phyloP scores from a whole-genome alignment of 2,888 invertebrate species.

The Fragum fragum region DNA sequence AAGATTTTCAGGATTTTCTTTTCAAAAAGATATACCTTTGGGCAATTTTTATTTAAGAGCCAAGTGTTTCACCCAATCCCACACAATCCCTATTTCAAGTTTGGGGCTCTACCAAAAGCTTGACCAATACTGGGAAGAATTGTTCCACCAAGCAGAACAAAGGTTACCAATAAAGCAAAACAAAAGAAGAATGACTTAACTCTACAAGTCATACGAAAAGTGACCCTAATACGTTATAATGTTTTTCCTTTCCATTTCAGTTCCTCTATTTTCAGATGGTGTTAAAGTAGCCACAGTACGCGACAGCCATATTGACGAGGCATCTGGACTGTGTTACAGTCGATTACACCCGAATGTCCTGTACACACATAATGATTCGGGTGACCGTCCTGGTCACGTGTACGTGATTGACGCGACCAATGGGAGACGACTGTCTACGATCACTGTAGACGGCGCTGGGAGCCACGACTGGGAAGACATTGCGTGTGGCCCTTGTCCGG shows the following conservation, averaged over 20 bases:
- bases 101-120: no score
- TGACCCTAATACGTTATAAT: no score
- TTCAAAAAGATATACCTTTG: no score
- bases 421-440: conserved; percentile 40
- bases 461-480: conserved; percentile 70
- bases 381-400: conserved; percentile 44
- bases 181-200: no score
- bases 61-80: no score
- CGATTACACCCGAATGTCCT: conserved; percentile 58
- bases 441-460: conserved; percentile 54
- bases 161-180: no score
- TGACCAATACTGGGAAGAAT: no score
- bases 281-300: conserved; percentile 28
- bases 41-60: no score
- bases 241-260: conserved; percentile 8
- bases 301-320: conserved; percentile 45
- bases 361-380: conserved; percentile 69
- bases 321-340: conserved; percentile 68
- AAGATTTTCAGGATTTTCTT: no score
- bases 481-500: conserved; percentile 66
- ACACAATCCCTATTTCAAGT: no score
- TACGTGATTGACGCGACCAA: conserved; percentile 42
- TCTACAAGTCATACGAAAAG: no score
- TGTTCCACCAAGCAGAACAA: no score
- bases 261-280: conserved; percentile 37